Evolutionary conservation across 2,113 vertebrate genomes (phyloP).

Genomic region (Trochalopteron elliotii): DNA sequence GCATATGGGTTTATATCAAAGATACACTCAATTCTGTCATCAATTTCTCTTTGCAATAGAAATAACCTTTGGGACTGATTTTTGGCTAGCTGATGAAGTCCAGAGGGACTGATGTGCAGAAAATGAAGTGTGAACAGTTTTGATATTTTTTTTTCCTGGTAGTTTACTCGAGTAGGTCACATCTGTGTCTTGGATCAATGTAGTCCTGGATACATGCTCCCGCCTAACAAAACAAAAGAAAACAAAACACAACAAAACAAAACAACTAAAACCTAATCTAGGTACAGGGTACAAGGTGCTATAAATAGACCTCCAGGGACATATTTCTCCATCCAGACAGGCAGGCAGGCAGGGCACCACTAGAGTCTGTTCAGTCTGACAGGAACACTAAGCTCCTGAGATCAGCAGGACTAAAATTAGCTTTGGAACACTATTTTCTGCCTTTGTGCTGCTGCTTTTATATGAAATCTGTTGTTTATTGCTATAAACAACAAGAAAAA

Average conservation of each 20-base stretch:
- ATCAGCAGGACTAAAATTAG: constrained; percentile 32
- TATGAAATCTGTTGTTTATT: constrained; percentile 4
- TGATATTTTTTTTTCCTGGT: neutral
- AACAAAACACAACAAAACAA: neutral
- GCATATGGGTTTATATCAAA: neutral
- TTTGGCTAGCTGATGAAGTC: neutral
- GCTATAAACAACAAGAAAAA: neutral
- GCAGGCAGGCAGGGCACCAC: neutral
- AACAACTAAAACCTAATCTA: neutral
- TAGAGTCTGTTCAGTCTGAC: neutral
- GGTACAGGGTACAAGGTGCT: neutral
- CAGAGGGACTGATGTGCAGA: neutral
- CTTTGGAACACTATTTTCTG: neutral
- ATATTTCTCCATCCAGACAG: neutral
- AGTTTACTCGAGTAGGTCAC: neutral
- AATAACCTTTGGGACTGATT: neutral
- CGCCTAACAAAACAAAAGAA: neutral
- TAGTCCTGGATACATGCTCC: neutral
- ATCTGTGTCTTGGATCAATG: neutral
- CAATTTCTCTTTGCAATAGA: neutral
- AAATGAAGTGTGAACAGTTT: constrained; percentile 5
- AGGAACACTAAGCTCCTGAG: neutral
- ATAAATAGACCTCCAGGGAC: neutral
- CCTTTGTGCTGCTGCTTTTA: neutral
- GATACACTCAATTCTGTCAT: neutral